Evolutionary conservation across 2,113 vertebrate genomes (phyloP).

Genomic region (Clarias gariepinus): DNA sequence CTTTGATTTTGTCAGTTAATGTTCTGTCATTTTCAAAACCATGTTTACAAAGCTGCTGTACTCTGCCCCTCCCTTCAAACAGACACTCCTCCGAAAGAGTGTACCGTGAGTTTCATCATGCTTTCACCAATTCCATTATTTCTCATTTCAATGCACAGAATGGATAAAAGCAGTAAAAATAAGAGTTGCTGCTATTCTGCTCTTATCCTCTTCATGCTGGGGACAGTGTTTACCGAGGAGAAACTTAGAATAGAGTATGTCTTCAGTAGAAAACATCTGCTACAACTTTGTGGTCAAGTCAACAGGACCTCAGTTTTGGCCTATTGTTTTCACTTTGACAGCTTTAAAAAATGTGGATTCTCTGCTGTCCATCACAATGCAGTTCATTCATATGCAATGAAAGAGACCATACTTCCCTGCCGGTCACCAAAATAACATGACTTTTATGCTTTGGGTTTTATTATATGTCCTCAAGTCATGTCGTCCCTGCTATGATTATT

Average conservation of each 20-base stretch:
- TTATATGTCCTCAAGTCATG: constrained; percentile 7
- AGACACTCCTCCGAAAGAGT: background rate
- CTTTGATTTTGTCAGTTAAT: background rate
- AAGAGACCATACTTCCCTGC: constrained; percentile 49
- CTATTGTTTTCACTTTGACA: background rate
- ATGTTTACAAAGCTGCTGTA: constrained; percentile 16
- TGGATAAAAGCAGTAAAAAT: constrained; percentile 17
- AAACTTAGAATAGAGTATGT: background rate
- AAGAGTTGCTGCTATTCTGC: constrained; percentile 34
- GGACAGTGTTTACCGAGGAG: background rate
- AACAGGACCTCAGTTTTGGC: background rate
- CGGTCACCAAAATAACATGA: constrained; percentile 51
- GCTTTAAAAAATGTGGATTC: constrained; percentile 57
- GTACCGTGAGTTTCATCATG: background rate
- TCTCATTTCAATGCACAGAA: background rate
- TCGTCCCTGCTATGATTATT: constrained; percentile 22
- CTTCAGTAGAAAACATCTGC: background rate
- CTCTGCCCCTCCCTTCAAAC: too few species aligned
- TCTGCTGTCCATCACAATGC: constrained; percentile 64
- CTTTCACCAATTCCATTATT: background rate
- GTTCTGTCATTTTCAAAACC: constrained; percentile 7
- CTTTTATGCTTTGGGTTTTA: constrained; percentile 27
- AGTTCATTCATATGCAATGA: constrained; percentile 73
- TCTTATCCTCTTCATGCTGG: background rate
- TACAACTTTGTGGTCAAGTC: constrained; percentile 18